Evolutionary conservation across 2,888 invertebrate species (phyloP).

Genomic region (Trachelus troglodyta): DNA sequence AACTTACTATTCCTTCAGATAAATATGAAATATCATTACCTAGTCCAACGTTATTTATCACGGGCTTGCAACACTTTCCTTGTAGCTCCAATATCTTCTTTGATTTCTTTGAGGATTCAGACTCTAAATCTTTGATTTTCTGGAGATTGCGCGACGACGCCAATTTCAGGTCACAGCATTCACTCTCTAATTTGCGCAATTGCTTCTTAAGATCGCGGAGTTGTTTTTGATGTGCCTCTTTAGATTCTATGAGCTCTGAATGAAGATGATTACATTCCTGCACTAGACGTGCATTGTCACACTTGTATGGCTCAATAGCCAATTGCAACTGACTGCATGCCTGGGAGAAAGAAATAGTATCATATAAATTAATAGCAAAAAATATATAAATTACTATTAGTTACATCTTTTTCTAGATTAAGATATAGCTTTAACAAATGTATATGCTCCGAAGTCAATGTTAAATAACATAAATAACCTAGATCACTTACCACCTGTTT

Average conservation of each 20-base stretch:
- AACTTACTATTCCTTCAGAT: background rate
- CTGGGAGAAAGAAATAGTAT: constrained; percentile 54
- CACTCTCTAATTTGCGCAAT: constrained; percentile 69
- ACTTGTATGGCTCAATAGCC: constrained; percentile 82
- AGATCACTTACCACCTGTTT: constrained; percentile 6
- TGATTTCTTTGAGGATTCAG: constrained; percentile 72
- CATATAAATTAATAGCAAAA: background rate
- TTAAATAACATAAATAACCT: background rate
- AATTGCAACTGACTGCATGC: constrained; percentile 77
- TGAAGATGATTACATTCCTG: constrained; percentile 82
- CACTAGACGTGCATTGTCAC: constrained; percentile 81
- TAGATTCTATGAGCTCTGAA: constrained; percentile 73
- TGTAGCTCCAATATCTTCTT: constrained; percentile 69
- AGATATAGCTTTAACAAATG: background rate
- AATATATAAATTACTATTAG: background rate
- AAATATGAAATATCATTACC: constrained; percentile 34
- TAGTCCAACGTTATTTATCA: constrained; percentile 53
- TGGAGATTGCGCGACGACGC: constrained; percentile 69
- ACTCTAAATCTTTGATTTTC: constrained; percentile 73
- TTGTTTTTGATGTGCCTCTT: constrained; percentile 74
- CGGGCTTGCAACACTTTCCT: constrained; percentile 62
- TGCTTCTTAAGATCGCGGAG: constrained; percentile 68
- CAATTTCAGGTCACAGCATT: constrained; percentile 73
- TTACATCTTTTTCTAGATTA: background rate
- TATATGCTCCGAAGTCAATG: background rate